A percentile compares a stretch with the other conserved stretches of the same genome.
phyloP scores from a whole-genome alignment of 1,140 invertebrate species.

The Panulirus ornatus region DNA sequence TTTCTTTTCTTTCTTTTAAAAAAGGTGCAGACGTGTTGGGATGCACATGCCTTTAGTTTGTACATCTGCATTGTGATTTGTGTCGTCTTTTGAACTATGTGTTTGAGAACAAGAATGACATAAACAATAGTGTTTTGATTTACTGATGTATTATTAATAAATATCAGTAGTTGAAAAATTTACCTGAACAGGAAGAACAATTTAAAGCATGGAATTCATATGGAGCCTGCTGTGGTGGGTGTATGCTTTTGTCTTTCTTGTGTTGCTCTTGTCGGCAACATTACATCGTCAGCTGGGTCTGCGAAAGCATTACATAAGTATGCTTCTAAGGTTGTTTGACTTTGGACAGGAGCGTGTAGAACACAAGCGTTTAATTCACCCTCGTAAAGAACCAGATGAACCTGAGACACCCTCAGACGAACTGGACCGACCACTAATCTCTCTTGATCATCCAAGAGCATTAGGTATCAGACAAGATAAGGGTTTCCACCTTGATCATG shows the following conservation, averaged over 20 bases:
- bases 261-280: constrained; percentile 60
- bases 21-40: background rate
- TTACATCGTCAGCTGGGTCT: constrained; percentile 60
- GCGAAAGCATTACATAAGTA: constrained; percentile 56
- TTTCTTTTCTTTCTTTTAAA: background rate
- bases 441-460: constrained; percentile 45
- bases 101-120: background rate
- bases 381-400: constrained; percentile 33
- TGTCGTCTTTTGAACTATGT: background rate
- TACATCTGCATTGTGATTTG: background rate
- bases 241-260: constrained; percentile 65
- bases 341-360: constrained; percentile 68
- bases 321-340: constrained; percentile 64
- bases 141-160: background rate
- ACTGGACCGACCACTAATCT: background rate
- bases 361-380: constrained; percentile 24
- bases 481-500: constrained; percentile 65
- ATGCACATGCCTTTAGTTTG: background rate
- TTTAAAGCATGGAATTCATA: constrained; percentile 58
- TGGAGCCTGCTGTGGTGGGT: constrained; percentile 52
- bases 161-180: background rate
- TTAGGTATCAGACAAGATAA: constrained; percentile 57
- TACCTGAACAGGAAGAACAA: background rate
- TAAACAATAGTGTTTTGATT: background rate
- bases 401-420: constrained; percentile 24